Percentiles rank a stretch among this genome's conserved stretches.
These are phyloP conservation scores for Pasiphila rectangulata DNA, from an alignment of 2,888 invertebrate species.

Conservation along the genomic window DNA sequence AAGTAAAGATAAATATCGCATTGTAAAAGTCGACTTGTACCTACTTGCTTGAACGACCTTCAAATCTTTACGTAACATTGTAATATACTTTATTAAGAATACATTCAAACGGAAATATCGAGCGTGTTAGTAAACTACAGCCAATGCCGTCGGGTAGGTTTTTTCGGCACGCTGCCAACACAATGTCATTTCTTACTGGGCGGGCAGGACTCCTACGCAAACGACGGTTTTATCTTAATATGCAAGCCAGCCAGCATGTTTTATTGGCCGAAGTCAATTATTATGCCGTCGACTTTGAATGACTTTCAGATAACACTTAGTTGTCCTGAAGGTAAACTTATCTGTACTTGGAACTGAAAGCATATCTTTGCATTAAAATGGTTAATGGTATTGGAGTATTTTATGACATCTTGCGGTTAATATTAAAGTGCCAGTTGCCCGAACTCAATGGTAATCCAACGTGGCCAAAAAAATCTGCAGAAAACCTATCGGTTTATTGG, in stretches of 20 bases:
- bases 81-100: conserved; percentile 6
- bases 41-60: conserved; percentile 1
- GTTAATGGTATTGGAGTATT: no score
- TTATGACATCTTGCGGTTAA: no score
- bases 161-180: conserved; percentile 53
- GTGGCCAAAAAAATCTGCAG: no score
- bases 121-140: conserved; percentile 41
- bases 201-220: conserved; percentile 23
- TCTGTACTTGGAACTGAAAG: no score
- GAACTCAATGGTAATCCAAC: no score
- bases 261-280: conserved; percentile 4
- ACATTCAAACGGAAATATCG: conserved; percentile 35
- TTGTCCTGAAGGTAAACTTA: not conserved
- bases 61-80: conserved; percentile 10
- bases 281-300: conserved; percentile 6
- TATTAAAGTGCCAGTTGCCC: no score
- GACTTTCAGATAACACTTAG: conserved; percentile 11
- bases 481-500: no score
- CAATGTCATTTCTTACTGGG: conserved; percentile 39
- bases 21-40: no score
- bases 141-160: conserved; percentile 42
- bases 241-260: conserved; percentile 22
- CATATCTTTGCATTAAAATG: no score
- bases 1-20: no score
- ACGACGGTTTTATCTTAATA: conserved; percentile 22